Evolutionary conservation across 2,888 invertebrate genomes (phyloP), one percentile per base, ranked within the genome.

Genomic region (Andrena hattorfiana): DNA sequence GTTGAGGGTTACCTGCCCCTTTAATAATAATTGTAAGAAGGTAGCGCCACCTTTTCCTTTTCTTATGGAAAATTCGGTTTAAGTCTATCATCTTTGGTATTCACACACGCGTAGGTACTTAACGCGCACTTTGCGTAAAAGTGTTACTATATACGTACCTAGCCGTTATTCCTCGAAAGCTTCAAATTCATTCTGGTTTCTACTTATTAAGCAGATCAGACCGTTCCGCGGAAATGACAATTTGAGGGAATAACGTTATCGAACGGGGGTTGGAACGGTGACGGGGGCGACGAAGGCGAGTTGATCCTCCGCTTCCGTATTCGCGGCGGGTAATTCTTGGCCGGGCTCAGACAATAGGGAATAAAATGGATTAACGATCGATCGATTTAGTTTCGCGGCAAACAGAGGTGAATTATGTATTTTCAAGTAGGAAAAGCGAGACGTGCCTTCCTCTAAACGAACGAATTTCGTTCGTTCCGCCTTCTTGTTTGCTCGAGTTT

Each of bases 341-440:
- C 8, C 32, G 13, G 1, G 8, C 4, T 20, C n/a, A 13, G 23
- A 77, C 64, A 79, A 75, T 80, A 60, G 72, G 8, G 49, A 16
- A 64, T 49, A 59, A 56, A 77, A 74, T 73, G 73, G 79, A 84
- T 84, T 84, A 77, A 67, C 70, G 77, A 84, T 71, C 70, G 80
- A 83, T 84, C 77, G 84, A 83, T 84, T 71, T 67, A 60, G 63
- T 67, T 42, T 26, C 49, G 16, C 23, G 26, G 76, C 35, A 79
- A 83, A 74, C 76, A 63, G 32, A 48, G 59, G 73, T 77, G 83
- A 85, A 85, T 85, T 85, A 80, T 83, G 83, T 83, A 77, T 77
- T 83, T 83, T 72, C 84, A 26, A 77, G 77, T 77, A 68, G 20
- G 72, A 54, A 69, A 67, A 72, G 54, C 69, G 78, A 75, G 78